Evolutionary conservation across 2,113 vertebrate genomes (phyloP).

Genomic region (Cranoglanis bouderius): DNA sequence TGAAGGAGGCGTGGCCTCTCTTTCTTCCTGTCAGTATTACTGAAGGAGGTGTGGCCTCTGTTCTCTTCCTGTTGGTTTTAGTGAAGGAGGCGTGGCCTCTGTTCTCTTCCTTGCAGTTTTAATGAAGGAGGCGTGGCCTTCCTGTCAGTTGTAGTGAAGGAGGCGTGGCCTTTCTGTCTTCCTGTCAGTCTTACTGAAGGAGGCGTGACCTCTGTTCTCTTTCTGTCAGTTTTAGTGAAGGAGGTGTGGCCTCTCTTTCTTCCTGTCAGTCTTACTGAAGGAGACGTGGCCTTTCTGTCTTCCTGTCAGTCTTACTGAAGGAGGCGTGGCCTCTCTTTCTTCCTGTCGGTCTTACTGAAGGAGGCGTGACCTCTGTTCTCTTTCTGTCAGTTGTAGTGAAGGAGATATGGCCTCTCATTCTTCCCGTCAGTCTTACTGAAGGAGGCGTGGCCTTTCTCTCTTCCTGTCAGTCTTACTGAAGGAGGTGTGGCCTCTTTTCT

Average conservation of each 20-base stretch:
- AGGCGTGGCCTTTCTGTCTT: not conserved
- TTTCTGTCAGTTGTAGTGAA: not conserved
- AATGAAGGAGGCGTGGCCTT: not conserved
- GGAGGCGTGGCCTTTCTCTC: not conserved
- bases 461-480: not conserved
- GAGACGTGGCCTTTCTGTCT: not conserved
- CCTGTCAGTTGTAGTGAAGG: not conserved
- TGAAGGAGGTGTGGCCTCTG: not conserved
- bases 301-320: not conserved
- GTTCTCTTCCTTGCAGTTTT: too few relatives aligned
- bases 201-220: not conserved
- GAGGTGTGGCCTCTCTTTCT: not conserved
- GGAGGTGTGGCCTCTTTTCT: not conserved
- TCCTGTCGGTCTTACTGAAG: not conserved
- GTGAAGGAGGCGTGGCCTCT: not conserved
- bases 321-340: not conserved
- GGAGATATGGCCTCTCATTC: not conserved
- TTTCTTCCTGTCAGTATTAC: not conserved
- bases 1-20: not conserved
- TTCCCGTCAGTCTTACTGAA: not conserved
- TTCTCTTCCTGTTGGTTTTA: not conserved
- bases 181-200: not conserved
- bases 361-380: not conserved
- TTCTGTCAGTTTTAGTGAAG: not conserved
- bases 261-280: not conserved